phyloP scores from a whole-genome alignment of 1,140 invertebrate genomes.

The Brachionus rubens region DNA sequence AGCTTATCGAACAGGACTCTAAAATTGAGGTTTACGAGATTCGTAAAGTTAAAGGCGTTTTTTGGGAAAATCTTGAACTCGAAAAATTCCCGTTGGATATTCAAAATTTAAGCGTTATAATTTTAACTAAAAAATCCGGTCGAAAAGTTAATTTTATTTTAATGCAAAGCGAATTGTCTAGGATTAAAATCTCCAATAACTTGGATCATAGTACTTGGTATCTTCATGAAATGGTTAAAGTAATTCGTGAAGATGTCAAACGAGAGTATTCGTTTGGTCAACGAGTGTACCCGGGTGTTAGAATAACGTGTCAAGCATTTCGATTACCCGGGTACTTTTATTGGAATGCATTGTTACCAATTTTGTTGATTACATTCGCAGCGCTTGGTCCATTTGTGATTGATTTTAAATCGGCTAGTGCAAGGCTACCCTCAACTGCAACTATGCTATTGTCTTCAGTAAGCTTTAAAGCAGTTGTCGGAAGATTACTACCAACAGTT shows the following conservation, averaged over 20 bases:
- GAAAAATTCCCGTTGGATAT: conserved; percentile 44
- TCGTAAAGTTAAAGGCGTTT: conserved; percentile 32
- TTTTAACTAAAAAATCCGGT: conserved; percentile 15
- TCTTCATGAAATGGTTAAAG: conserved; percentile 32
- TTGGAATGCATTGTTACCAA: conserved; percentile 39
- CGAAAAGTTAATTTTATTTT: background rate
- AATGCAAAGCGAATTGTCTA: background rate
- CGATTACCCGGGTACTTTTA: conserved; percentile 30
- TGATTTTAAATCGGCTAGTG: conserved; percentile 18
- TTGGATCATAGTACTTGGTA: conserved; percentile 42
- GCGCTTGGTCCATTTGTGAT: conserved; percentile 42
- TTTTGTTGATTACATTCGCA: conserved; percentile 24
- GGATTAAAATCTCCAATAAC: conserved; percentile 6
- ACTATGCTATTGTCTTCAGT: conserved; percentile 38
- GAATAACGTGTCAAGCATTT: conserved; percentile 28
- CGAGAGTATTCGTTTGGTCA: conserved; percentile 28
- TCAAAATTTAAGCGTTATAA: conserved; percentile 26
- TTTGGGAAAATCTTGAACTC: conserved; percentile 45
- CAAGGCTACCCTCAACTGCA: conserved; percentile 37
- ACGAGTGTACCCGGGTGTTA: background rate
- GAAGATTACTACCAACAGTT: conserved; percentile 26
- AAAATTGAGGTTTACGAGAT: background rate
- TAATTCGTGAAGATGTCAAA: background rate
- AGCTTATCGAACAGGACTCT: background rate
- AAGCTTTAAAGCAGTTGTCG: background rate